These are phyloP conservation scores for Ornithoptera priamus DNA, from an alignment of 2,888 invertebrate species.

Conservation along the genomic window DNA sequence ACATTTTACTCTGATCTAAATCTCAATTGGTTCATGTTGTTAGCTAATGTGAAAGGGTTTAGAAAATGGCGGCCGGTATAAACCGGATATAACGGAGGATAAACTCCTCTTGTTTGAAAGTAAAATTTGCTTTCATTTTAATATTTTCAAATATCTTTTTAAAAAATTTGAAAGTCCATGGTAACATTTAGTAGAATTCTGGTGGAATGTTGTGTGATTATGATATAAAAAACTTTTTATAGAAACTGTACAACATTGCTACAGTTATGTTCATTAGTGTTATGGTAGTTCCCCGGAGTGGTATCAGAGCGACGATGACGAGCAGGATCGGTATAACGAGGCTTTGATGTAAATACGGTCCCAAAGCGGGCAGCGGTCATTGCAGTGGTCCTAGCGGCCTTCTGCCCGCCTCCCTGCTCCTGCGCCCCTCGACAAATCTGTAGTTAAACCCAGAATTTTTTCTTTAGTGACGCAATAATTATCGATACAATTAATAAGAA, in stretches of 20 bases:
- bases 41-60: slow-evolving; percentile 9
- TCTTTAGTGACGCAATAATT: slow-evolving; percentile 38
- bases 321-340: slow-evolving; percentile 58
- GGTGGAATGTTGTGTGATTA: too few species aligned
- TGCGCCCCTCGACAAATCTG: slow-evolving; percentile 49
- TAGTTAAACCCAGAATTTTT: slow-evolving; percentile 48
- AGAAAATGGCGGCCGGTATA: slow-evolving; percentile 15
- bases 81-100: too few species aligned
- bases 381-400: slow-evolving; percentile 43
- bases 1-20: slow-evolving; percentile 33
- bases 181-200: too few species aligned
- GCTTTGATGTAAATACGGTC: slow-evolving; percentile 68
- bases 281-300: slow-evolving; percentile 28
- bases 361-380: slow-evolving; percentile 34
- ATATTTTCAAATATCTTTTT: neutral
- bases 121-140: neutral
- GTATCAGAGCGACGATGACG: slow-evolving; percentile 42
- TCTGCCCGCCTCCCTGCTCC: slow-evolving; percentile 40
- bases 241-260: slow-evolving; percentile 3
- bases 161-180: too few species aligned
- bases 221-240: neutral
- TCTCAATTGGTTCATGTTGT: slow-evolving; percentile 12
- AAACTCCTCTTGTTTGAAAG: neutral
- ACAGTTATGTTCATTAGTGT: slow-evolving; percentile 13
- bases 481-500: slow-evolving; percentile 39